Base-by-base conservation (phyloP, 2,888 invertebrate genomes). In the Psylliodes chrysocephalus region DNA sequence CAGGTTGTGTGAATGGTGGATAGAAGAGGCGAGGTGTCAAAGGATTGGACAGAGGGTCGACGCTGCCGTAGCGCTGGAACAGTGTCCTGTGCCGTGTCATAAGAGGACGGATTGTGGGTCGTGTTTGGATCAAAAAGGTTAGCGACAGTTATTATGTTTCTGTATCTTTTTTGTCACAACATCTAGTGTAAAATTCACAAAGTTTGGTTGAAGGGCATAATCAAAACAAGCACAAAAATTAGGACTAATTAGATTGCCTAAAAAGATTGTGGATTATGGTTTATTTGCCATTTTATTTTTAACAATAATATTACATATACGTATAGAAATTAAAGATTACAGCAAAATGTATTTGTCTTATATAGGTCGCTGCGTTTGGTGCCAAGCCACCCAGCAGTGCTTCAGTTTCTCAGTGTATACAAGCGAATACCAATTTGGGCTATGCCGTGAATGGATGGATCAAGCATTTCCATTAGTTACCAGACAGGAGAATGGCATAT, bases 371-470 rank as follows among this genome's bases (percentile, higher is more conserved):
- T 97, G 97, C 82, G 96, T 96, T 0, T 97, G 97, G 97, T 97
- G 97, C 81, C 94, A 95, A 79, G 93, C 95, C 18, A 93, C 93
- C 0, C 88, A 91, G 66, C 93, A 94, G 77, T 97, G 97, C 81
- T 95, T 97, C 79, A 93, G 95, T 70, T 96, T 97, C 82, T 93
- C 95, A n/a, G 94, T 96, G 0, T 96, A 96, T 82, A 95, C 95
- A 5, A 94, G 95, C 71, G 93, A 95, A 77, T 96, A 94, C 82
- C 94, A 95, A 78, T 96, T 95, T 82, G 97, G 96, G 0, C 86
- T 94, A 77, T 97, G 96, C 77, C 88, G 94, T 35, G 94, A 95
- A 79, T 96, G 96, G 96, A 87, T 95, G 64, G 96, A 96, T 82
- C 92, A 92, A 75, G 89, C 90, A 1, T 88, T 88, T 42, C 82